phyloP scores from a whole-genome alignment of 2,113 vertebrate genomes.

The Burhinus oedicnemus region DNA sequence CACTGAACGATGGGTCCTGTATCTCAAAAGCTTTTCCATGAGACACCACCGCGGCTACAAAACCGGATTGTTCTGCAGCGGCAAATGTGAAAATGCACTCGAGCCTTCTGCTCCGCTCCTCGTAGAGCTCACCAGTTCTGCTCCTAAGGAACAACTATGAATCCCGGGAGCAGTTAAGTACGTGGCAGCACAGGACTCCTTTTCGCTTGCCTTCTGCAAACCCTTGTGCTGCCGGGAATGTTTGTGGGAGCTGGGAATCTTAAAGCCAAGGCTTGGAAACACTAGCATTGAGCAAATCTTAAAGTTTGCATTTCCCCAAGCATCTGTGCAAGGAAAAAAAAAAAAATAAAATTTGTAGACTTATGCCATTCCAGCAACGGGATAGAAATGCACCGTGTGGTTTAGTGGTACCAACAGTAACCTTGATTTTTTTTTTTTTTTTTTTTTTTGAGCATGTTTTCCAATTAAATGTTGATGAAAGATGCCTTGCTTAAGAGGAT shows the following conservation, averaged over 20 bases:
- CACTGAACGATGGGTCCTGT: background rate
- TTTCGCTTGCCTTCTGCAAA: background rate
- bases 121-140: background rate
- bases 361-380: background rate
- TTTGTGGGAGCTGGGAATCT: background rate
- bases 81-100: background rate
- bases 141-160: too few species aligned
- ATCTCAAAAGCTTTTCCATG: background rate
- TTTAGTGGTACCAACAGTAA: background rate
- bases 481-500: background rate
- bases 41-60: background rate
- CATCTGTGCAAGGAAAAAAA: background rate
- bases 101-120: background rate
- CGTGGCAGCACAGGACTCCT: background rate
- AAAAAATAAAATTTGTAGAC: too few species aligned
- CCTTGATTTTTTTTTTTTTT: background rate
- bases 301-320: background rate
- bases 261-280: background rate
- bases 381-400: background rate
- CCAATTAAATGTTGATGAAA: conserved; percentile 26
- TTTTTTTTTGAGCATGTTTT: background rate
- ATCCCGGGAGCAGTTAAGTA: background rate
- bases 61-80: background rate
- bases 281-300: background rate
- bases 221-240: background rate